Conservation (phyloP, 2,797 vertebrate species). For the Rhincodon typus region DNA sequence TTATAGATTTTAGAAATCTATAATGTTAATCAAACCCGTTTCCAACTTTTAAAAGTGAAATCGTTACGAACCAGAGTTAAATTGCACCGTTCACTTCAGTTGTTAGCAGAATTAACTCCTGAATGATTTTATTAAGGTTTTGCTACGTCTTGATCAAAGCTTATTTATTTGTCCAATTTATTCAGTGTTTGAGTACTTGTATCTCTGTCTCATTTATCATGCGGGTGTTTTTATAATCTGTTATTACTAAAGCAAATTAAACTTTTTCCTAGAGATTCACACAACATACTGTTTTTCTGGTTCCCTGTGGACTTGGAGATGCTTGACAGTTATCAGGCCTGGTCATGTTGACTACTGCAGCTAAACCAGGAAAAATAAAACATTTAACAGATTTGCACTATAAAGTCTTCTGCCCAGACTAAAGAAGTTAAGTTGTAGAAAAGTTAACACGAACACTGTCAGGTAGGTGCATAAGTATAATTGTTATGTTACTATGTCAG, state of each 20-base stretch:
- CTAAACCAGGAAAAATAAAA: not conserved
- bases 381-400: not conserved
- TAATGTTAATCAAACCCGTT: not conserved
- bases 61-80: not conserved
- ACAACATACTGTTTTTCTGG: not conserved
- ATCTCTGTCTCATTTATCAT: not conserved
- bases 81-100: not conserved
- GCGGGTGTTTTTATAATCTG: not conserved
- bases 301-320: not conserved
- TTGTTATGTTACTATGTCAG: too few relatives aligned
- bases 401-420: not conserved
- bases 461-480: not conserved
- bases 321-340: not conserved
- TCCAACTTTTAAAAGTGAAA: not conserved
- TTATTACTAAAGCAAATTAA: slow-evolving; percentile 2
- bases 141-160: not conserved
- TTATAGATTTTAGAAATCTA: not conserved
- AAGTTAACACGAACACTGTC: not conserved
- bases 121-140: not conserved
- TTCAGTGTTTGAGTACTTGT: not conserved
- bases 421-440: not conserved
- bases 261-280: not conserved
- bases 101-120: not conserved
- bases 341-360: not conserved
- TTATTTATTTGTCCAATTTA: slow-evolving; percentile 1